phyloP scores from a whole-genome alignment of 2,888 invertebrate genomes.

The Tachina grossa region DNA sequence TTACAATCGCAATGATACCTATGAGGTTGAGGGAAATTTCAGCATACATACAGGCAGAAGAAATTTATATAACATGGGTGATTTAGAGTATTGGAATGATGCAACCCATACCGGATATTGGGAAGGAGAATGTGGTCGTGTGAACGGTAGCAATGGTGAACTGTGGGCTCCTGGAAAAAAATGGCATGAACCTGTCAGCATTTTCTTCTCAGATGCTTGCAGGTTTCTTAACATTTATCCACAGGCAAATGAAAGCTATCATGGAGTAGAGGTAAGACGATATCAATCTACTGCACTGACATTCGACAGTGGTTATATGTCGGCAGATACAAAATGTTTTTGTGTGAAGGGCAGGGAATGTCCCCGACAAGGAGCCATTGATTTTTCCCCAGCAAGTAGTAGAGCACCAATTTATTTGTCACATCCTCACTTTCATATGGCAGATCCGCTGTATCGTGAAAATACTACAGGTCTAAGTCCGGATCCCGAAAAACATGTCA shows the following conservation, averaged over 20 bases:
- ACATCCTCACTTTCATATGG: slow-evolving; percentile 90
- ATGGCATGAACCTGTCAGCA: slow-evolving; percentile 84
- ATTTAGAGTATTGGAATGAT: slow-evolving; percentile 88
- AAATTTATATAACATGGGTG: slow-evolving; percentile 87
- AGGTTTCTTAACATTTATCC: slow-evolving; percentile 84
- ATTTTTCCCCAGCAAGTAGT: slow-evolving; percentile 88
- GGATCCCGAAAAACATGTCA: slow-evolving; percentile 85
- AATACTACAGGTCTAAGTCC: slow-evolving; percentile 88
- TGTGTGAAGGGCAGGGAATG: slow-evolving; percentile 84
- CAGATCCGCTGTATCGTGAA: slow-evolving; percentile 86
- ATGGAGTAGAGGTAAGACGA: slow-evolving; percentile 77
- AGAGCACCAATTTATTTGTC: slow-evolving; percentile 92
- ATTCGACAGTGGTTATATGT: slow-evolving; percentile 88
- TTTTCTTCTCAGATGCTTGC: slow-evolving; percentile 91
- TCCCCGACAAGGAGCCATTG: slow-evolving; percentile 85
- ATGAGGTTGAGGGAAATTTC: slow-evolving; percentile 88
- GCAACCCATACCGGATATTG: slow-evolving; percentile 84
- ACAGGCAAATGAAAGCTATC: slow-evolving; percentile 71
- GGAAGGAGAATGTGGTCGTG: slow-evolving; percentile 86
- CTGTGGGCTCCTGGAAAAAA: slow-evolving; percentile 87
- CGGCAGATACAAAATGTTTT: slow-evolving; percentile 87
- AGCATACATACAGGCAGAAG: slow-evolving; percentile 89
- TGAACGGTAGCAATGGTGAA: slow-evolving; percentile 90
- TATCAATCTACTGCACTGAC: slow-evolving; percentile 85
- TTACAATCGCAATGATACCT: slow-evolving; percentile 88